These are phyloP conservation scores for Bos taurus DNA, from an alignment of 2,113 vertebrate genomes.

Conservation along the genomic window DNA sequence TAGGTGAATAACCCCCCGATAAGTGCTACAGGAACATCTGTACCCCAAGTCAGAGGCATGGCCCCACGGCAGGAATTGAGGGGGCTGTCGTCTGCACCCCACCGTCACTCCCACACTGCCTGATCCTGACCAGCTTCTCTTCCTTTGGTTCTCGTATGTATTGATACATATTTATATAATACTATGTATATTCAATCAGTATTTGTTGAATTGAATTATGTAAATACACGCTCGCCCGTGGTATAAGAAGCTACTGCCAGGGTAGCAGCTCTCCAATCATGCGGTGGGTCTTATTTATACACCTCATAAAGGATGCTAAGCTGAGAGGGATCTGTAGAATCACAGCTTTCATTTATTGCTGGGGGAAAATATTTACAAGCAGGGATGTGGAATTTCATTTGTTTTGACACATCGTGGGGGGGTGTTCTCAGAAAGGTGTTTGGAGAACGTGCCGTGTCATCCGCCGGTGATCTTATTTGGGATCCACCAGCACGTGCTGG, in stretches of 20 bases:
- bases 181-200: conserved; percentile 30
- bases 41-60: conserved; percentile 3
- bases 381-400: conserved; percentile 22
- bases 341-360: conserved; percentile 28
- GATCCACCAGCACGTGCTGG: neutral
- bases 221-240: neutral
- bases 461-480: neutral
- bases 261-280: neutral
- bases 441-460: neutral
- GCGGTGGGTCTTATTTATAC: neutral
- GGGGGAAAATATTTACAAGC: conserved; percentile 22
- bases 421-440: conserved; percentile 28
- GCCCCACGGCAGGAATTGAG: neutral
- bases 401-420: neutral
- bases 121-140: neutral
- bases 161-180: conserved; percentile 39
- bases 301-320: conserved; percentile 10
- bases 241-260: neutral
- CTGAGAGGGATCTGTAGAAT: neutral
- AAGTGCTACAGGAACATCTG: conserved; percentile 21
- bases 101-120: neutral
- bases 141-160: neutral
- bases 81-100: accelerated
- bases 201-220: conserved; percentile 46
- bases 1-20: neutral